Percentiles rank a stretch among this genome's conserved stretches.
phyloP scores from a whole-genome alignment of 1,140 invertebrate genomes.

The Rhopalosiphum maidis region DNA sequence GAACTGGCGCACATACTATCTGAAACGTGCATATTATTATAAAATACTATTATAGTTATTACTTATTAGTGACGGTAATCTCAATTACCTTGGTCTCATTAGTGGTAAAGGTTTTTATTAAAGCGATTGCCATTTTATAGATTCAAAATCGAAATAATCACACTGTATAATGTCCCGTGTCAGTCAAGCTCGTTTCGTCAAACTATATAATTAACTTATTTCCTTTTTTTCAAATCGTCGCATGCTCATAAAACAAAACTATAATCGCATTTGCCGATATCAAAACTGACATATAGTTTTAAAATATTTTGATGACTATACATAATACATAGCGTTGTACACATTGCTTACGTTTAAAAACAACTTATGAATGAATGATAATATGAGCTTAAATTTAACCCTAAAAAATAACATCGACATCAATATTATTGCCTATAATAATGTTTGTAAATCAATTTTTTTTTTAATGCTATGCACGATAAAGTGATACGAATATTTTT shows the following conservation, averaged over 20 bases:
- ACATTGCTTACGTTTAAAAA: background rate
- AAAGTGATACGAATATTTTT: background rate
- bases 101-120: background rate
- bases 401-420: background rate
- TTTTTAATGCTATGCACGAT: background rate
- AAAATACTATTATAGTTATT: background rate
- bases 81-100: background rate
- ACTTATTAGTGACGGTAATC: background rate
- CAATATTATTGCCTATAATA: background rate
- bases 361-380: background rate
- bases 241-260: background rate
- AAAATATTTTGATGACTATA: background rate
- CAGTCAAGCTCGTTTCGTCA: background rate
- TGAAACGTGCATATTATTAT: background rate
- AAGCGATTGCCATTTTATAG: background rate
- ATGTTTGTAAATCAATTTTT: background rate
- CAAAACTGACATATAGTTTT: background rate
- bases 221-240: background rate
- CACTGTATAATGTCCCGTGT: background rate
- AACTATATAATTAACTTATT: background rate
- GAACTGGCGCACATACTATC: background rate
- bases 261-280: background rate
- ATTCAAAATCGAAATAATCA: background rate
- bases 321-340: no score
- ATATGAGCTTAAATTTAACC: background rate